Base-by-base conservation (phyloP, 2,888 invertebrate genomes). In the Macrosoma leucophasiata region DNA sequence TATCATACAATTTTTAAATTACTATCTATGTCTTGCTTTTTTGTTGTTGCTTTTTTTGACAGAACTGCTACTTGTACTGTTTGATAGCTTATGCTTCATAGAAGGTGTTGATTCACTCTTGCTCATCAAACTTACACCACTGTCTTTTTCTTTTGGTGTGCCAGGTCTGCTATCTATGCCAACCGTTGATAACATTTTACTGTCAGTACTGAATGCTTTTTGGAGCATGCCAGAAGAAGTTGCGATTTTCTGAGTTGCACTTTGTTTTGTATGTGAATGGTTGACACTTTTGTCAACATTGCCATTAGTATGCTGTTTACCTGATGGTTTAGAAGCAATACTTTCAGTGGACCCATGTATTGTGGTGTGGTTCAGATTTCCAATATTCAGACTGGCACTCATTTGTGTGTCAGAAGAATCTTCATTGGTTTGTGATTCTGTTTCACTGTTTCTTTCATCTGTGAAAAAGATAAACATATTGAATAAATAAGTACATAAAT, bases 381-480 rank as follows among this genome's bases (percentile, higher is more conserved):
- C 67, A 45, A 86, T 78, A 41, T 79, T 85, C 25, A 78, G 49
- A 20, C 69, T 67, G 20, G 84, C 58, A 41, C 84, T 85, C 21
- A 88, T 84, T 84, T 91, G 87, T 66, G 90, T 87, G 66, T 91
- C 88, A 58, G 89, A 88, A 41, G 90, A 89, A 74, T 92, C 89
- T 71, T 92, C 89, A 79, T 89, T 89, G 36, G 91, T 92, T 67
- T 94, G 93, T 8, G 94, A 94, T 78, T 95, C 95, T 23, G 93
- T 92, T 78, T 95, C 95, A 74, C 94, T 95, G 62, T 93, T 91
- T 57, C 92, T 88, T 66, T 94, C 94, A 82, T 90, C 92, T 93
- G n/a, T n/a, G 65, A 37, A 79, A 77, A 62, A 41, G 41, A 23
- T 24, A 33, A 31, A 18, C 38, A 35, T 14, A 30, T 13, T 21